A percentile compares a stretch with the other conserved stretches of the same genome.
Evolutionary conservation across 2,797 vertebrate genomes (phyloP).

Genomic region (Anas acuta): DNA sequence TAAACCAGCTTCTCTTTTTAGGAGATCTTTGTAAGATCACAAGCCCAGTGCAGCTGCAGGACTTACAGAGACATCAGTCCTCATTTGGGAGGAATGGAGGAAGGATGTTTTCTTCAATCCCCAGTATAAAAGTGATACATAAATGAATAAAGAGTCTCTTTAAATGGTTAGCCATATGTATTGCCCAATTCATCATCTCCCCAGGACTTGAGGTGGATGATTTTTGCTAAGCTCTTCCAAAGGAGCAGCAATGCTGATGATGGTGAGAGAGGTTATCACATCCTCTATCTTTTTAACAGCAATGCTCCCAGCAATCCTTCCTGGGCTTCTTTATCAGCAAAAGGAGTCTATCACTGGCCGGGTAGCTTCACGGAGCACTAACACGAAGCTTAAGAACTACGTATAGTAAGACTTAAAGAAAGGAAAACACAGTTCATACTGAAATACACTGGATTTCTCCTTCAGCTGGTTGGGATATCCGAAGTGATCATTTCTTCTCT

Average conservation of each 20-base stretch:
- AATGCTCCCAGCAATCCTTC: background rate
- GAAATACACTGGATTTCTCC: background rate
- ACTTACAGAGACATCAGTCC: background rate
- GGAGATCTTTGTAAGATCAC: background rate
- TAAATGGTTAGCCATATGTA: background rate
- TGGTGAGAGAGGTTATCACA: background rate
- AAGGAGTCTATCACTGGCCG: background rate
- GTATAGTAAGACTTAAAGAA: background rate
- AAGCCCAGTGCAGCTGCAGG: background rate
- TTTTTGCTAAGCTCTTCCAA: background rate
- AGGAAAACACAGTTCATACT: background rate
- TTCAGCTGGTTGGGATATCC: background rate
- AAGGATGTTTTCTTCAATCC: background rate
- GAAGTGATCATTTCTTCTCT: background rate
- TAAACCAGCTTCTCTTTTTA: background rate
- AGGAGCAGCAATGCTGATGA: background rate
- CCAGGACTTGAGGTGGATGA: background rate
- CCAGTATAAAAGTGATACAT: background rate
- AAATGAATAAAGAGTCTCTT: background rate
- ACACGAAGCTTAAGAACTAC: background rate
- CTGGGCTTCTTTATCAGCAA: background rate
- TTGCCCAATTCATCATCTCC: background rate
- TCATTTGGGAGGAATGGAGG: background rate
- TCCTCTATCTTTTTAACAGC: background rate
- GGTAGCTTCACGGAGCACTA: background rate